Conservation (phyloP, 2,888 invertebrate genomes). For the Prosapia bicincta region DNA sequence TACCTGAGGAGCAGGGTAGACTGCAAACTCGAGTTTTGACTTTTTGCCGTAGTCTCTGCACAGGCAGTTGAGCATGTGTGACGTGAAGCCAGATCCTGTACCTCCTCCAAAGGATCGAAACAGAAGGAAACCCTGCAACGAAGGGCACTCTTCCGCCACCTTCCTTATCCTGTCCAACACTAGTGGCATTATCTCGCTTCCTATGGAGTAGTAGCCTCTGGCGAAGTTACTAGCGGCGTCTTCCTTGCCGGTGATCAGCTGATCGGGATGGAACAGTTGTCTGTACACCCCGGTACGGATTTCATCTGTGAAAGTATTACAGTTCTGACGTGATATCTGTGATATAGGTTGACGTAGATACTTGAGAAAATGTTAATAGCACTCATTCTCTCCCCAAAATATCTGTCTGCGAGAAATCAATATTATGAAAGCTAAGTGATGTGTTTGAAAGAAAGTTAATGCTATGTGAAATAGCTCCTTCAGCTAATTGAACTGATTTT, state of each 20-base stretch:
- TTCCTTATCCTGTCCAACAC: constrained; percentile 59
- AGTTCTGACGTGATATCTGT: too few species aligned
- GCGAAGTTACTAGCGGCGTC: constrained; percentile 86
- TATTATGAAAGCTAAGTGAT: too few species aligned
- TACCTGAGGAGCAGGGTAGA: constrained; percentile 47
- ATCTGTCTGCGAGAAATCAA: too few species aligned
- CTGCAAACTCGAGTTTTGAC: constrained; percentile 49
- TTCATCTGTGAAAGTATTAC: constrained; percentile 37
- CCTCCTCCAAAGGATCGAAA: constrained; percentile 39
- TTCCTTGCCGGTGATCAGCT: constrained; percentile 39
- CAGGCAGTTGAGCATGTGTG: constrained; percentile 34
- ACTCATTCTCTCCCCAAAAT: too few species aligned
- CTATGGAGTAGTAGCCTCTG: constrained; percentile 75
- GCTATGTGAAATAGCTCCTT: too few species aligned
- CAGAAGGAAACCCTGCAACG: constrained; percentile 34
- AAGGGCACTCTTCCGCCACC: constrained; percentile 33
- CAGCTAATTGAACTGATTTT: too few species aligned
- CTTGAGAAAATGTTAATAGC: too few species aligned
- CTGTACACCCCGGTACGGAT: constrained; percentile 37
- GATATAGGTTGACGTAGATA: too few species aligned
- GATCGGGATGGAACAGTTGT: constrained; percentile 36
- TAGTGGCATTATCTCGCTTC: constrained; percentile 49
- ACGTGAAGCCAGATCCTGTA: constrained; percentile 38
- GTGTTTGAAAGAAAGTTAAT: too few species aligned
- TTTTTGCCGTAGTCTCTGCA: constrained; percentile 49